A percentile compares a stretch with the other conserved stretches of the same genome.
Conservation (phyloP, 2,888 invertebrate species). For the Pollenia labialis region DNA sequence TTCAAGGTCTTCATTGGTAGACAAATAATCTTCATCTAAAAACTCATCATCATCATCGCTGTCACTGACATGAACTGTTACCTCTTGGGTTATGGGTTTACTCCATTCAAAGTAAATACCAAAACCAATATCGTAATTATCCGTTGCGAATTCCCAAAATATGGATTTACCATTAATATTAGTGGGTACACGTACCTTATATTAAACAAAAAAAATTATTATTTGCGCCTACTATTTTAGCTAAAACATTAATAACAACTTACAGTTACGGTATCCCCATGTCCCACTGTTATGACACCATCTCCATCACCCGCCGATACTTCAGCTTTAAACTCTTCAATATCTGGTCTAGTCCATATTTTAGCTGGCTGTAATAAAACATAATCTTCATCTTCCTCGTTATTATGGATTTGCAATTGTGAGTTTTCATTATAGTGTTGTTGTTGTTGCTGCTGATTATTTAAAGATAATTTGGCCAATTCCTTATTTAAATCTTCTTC, state of each 20-base stretch:
- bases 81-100: conserved; percentile 91
- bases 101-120: conserved; percentile 99
- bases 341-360: conserved; percentile 97
- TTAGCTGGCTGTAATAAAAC: conserved; percentile 89
- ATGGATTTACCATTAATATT: conserved; percentile 96
- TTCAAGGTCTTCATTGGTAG: conserved; percentile 87
- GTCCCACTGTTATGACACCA: conserved; percentile 95
- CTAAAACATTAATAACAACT: conserved; percentile 61
- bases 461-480: conserved; percentile 56
- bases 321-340: conserved; percentile 95
- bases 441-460: conserved; percentile 46
- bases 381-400: conserved; percentile 82
- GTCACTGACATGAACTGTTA: conserved; percentile 97
- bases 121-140: conserved; percentile 98
- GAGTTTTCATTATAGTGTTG: conserved; percentile 59
- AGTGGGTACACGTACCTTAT: conserved; percentile 94
- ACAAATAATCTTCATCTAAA: conserved; percentile 84
- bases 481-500: conserved; percentile 75
- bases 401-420: conserved; percentile 75
- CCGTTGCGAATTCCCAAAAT: conserved; percentile 99
- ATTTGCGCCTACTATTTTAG: not conserved
- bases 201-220: conserved; percentile 9
- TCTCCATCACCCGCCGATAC: conserved; percentile 92
- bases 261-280: conserved; percentile 98
- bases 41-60: conserved; percentile 90